A percentile compares a stretch with the other conserved stretches of the same genome.
Evolutionary conservation across 2,113 vertebrate species (phyloP).

Genomic region (Varanus komodoensis): DNA sequence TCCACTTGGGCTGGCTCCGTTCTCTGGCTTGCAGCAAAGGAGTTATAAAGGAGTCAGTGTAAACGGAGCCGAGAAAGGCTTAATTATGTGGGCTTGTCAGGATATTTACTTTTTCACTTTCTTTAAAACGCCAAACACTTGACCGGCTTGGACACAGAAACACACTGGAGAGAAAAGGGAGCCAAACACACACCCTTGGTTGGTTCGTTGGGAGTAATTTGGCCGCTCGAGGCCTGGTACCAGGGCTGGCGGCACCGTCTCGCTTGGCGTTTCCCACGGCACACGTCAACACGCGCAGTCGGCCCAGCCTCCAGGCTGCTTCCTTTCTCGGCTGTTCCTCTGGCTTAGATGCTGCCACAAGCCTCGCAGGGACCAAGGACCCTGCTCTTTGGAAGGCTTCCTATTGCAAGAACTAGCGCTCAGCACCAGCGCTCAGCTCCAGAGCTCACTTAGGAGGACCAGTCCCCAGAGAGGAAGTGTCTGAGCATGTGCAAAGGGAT

Average conservation of each 20-base stretch:
- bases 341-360: not conserved
- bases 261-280: not conserved
- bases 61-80: slow-evolving; percentile 6
- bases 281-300: not conserved
- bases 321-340: not conserved
- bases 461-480: not conserved
- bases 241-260: not conserved
- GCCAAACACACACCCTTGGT: not conserved
- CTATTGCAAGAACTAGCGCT: not conserved
- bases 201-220: not conserved
- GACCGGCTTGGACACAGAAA: not conserved
- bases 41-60: not conserved
- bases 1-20: not conserved
- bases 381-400: no score
- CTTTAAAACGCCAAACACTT: not conserved
- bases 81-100: not conserved
- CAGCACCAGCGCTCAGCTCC: not conserved
- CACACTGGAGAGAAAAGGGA: not conserved
- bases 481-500: not conserved
- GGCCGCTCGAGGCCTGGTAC: not conserved
- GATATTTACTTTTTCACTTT: not conserved
- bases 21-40: slow-evolving; percentile 4
- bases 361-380: not conserved
- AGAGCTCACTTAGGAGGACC: not conserved
- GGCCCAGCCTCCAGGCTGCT: not conserved